Conservation (phyloP, 1,140 invertebrate species). For the Lepidurus packardi region DNA sequence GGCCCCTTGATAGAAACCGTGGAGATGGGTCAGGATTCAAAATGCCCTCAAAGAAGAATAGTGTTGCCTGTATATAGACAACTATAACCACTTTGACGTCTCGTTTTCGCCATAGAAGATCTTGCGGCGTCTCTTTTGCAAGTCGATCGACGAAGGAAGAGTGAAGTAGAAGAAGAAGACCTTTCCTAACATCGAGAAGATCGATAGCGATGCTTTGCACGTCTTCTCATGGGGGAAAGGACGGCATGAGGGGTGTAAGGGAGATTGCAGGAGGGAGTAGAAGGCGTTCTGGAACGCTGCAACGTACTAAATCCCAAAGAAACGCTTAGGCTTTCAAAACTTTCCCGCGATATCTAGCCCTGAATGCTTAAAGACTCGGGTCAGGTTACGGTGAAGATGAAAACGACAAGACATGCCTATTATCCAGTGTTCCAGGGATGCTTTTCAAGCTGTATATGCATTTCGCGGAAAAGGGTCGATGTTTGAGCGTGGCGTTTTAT, state of each 20-base stretch:
- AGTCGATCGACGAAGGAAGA: background rate
- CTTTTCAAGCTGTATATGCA: background rate
- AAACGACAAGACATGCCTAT: background rate
- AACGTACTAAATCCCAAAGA: background rate
- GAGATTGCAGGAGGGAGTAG: background rate
- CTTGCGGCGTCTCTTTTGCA: background rate
- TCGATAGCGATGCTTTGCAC: constrained; percentile 21
- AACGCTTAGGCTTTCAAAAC: background rate
- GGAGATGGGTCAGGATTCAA: too few relatives aligned
- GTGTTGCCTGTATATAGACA: too few relatives aligned
- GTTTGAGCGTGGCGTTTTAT: too few relatives aligned
- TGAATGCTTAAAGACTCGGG: background rate
- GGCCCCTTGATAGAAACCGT: too few relatives aligned
- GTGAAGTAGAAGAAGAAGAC: background rate
- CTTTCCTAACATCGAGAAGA: background rate
- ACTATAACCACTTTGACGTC: too few relatives aligned
- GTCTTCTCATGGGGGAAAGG: background rate
- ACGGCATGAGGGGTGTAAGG: background rate
- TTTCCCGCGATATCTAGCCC: background rate
- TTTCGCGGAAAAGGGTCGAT: background rate
- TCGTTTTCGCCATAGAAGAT: background rate
- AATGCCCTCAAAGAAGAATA: too few relatives aligned
- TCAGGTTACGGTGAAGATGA: background rate
- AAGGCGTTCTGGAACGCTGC: too few relatives aligned
- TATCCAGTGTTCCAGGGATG: background rate